Evolutionary conservation across 2,113 vertebrate genomes (phyloP).

Genomic region (Sapajus apella): DNA sequence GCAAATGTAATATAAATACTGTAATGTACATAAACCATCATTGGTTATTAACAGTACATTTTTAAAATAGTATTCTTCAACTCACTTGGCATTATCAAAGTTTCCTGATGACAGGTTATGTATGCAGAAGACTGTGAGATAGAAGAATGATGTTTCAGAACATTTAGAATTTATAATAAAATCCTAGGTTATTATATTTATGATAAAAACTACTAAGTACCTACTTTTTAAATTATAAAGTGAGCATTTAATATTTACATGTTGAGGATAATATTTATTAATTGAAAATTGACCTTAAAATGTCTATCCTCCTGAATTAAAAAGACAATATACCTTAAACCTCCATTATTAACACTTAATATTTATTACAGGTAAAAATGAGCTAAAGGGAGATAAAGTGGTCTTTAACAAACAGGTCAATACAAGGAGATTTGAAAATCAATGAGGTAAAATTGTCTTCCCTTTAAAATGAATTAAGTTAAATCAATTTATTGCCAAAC

Average conservation of each 20-base stretch:
- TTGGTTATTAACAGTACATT: neutral
- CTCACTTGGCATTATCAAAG: neutral
- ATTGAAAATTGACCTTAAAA: neutral
- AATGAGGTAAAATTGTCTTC: conserved; percentile 49
- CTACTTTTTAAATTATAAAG: neutral
- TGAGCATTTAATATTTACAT: neutral
- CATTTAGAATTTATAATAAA: neutral
- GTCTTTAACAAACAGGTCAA: conserved; percentile 64
- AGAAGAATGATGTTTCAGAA: neutral
- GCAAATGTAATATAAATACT: neutral
- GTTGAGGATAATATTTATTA: conserved; percentile 1
- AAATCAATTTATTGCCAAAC: conserved; percentile 66
- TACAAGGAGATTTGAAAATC: conserved; percentile 69
- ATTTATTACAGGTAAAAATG: conserved; percentile 44
- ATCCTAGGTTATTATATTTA: neutral
- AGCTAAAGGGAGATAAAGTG: conserved; percentile 39
- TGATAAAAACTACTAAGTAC: neutral
- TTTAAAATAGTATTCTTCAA: neutral
- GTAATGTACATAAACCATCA: neutral
- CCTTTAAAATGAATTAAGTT: conserved; percentile 65
- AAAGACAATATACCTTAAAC: neutral
- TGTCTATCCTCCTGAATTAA: neutral
- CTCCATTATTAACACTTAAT: conserved; percentile 58
- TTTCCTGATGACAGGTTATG: neutral
- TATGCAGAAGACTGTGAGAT: neutral